Evolutionary conservation across 2,113 vertebrate species (phyloP).

Genomic region (Grammomys surdaster): DNA sequence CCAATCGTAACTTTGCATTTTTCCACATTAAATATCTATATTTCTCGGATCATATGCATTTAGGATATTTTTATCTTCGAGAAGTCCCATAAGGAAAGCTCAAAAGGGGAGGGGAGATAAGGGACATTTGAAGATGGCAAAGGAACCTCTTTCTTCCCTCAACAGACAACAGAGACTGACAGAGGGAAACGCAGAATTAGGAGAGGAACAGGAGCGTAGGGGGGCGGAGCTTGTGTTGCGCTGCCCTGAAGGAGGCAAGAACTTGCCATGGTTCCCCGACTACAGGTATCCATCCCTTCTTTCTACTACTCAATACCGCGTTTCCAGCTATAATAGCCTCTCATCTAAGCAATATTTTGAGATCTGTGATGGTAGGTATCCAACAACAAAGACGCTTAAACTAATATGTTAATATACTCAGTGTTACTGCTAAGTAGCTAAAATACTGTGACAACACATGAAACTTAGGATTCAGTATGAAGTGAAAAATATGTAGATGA

Average conservation of each 20-base stretch:
- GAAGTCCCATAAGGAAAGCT: neutral
- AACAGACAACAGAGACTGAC: neutral
- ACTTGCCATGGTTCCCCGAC: neutral
- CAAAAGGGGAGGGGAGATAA: neutral
- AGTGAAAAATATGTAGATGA: neutral
- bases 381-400: constrained; percentile 3
- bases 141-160: neutral
- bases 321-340: neutral
- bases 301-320: neutral
- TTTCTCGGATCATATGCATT: constrained; percentile 15
- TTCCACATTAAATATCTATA: neutral
- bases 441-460: neutral
- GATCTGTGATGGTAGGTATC: neutral
- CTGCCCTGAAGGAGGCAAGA: neutral
- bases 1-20: neutral
- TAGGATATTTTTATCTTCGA: neutral
- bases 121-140: constrained; percentile 12
- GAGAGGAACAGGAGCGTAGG: neutral
- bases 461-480: neutral
- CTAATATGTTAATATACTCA: neutral
- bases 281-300: neutral
- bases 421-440: neutral
- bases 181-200: neutral
- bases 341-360: neutral
- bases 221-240: neutral